Evolutionary conservation across 2,113 vertebrate genomes (phyloP).

Genomic region (Balaenoptera acutorostrata): DNA sequence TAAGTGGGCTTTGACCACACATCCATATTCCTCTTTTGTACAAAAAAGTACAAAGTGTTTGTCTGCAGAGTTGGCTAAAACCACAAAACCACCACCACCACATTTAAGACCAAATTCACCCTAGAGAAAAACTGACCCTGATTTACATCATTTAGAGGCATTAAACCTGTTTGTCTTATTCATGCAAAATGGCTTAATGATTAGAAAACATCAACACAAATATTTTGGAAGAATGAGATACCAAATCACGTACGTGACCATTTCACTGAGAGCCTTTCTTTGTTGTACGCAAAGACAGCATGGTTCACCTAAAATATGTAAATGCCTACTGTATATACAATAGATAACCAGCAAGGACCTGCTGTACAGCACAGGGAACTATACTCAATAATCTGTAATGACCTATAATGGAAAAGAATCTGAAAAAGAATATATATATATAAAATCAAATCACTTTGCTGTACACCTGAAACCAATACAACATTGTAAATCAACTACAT

Average conservation of each 20-base stretch:
- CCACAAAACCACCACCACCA: neutral
- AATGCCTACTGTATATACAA: no score
- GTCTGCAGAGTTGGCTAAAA: neutral
- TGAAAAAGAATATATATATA: neutral
- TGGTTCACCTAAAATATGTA: neutral
- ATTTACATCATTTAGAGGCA: neutral
- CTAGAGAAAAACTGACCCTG: neutral
- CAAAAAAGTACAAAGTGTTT: no score
- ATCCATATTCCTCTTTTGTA: neutral
- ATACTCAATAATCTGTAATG: neutral
- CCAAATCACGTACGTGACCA: neutral
- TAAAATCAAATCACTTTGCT: neutral
- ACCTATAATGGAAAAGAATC: neutral
- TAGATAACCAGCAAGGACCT: accelerated
- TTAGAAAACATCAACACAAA: neutral
- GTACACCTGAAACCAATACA: neutral
- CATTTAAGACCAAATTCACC: neutral
- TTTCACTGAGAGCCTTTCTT: neutral
- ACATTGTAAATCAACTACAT: neutral
- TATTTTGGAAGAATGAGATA: no score
- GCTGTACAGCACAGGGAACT: neutral
- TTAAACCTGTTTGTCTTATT: neutral
- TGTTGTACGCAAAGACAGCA: accelerated
- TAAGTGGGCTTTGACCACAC: accelerated
- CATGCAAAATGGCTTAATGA: neutral